phyloP scores from a whole-genome alignment of 2,888 invertebrate species.

The Rhamphomyia laevipes region DNA sequence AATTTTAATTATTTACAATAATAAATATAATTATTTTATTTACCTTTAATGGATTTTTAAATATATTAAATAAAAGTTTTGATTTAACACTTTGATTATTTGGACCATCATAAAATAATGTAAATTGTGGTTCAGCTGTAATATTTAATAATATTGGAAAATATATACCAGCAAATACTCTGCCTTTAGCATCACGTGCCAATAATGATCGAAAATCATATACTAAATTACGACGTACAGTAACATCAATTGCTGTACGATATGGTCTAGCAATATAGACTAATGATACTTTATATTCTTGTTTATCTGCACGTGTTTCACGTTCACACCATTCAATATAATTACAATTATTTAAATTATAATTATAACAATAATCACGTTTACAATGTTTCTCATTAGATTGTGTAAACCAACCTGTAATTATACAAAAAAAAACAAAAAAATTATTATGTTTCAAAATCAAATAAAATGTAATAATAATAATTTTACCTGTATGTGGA shows the following conservation, averaged over 20 bases:
- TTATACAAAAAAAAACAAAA: not conserved
- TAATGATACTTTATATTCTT: slow-evolving; percentile 55
- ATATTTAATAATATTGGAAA: slow-evolving; percentile 55
- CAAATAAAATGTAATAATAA: not conserved
- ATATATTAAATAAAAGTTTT: slow-evolving; percentile 63
- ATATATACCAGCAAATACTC: slow-evolving; percentile 72
- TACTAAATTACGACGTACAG: slow-evolving; percentile 78
- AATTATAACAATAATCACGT: slow-evolving; percentile 74
- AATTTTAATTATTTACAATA: not conserved
- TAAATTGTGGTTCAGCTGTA: slow-evolving; percentile 51
- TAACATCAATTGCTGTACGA: slow-evolving; percentile 68
- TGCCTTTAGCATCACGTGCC: slow-evolving; percentile 72
- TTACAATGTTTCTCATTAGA: slow-evolving; percentile 61
- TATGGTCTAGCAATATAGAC: slow-evolving; percentile 72
- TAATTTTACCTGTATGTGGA: slow-evolving; percentile 56
- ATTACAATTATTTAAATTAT: slow-evolving; percentile 53
- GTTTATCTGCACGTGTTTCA: slow-evolving; percentile 54
- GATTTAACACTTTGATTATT: slow-evolving; percentile 55
- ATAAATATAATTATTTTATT: slow-evolving; percentile 10
- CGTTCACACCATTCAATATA: slow-evolving; percentile 80
- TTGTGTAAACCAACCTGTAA: slow-evolving; percentile 69
- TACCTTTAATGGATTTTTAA: slow-evolving; percentile 49
- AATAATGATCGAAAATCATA: slow-evolving; percentile 70
- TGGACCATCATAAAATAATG: slow-evolving; percentile 59
- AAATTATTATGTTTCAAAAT: not conserved